Evolutionary conservation across 2,888 invertebrate species (phyloP).

Genomic region (Augochlorella aurata): DNA sequence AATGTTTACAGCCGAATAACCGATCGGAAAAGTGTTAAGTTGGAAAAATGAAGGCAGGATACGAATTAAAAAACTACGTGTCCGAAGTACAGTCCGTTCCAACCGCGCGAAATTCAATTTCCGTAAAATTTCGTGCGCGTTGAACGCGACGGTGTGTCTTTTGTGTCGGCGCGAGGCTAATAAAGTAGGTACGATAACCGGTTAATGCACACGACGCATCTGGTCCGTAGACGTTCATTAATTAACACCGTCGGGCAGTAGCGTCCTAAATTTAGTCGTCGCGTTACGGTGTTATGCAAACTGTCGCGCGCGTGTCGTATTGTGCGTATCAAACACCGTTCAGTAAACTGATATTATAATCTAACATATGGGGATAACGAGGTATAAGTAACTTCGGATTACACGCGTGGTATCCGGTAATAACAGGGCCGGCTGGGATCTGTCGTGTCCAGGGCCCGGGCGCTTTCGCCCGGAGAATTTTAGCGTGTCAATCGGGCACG

Average conservation of each 20-base stretch:
- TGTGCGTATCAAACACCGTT: constrained; percentile 38
- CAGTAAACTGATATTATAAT: constrained; percentile 54
- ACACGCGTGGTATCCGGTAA: constrained; percentile 44
- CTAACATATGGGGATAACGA: constrained; percentile 55
- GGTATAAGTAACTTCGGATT: constrained; percentile 56
- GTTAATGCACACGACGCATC: not conserved
- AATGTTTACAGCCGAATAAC: too few relatives aligned
- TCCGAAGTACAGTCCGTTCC: too few relatives aligned
- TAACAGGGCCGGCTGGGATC: constrained; percentile 39
- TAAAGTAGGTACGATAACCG: constrained; percentile 3
- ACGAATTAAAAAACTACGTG: too few relatives aligned
- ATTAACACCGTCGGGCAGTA: constrained; percentile 30
- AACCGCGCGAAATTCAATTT: too few relatives aligned
- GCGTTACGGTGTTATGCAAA: constrained; percentile 11
- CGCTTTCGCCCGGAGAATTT: constrained; percentile 27
- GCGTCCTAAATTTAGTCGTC: constrained; percentile 36
- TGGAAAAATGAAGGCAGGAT: too few relatives aligned
- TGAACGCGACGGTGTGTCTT: not conserved
- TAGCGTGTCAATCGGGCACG: constrained; percentile 52
- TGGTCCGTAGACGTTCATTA: constrained; percentile 21
- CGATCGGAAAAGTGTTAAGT: too few relatives aligned
- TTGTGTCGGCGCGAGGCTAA: not conserved
- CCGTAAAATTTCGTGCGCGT: too few relatives aligned
- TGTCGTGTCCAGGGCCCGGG: constrained; percentile 26
- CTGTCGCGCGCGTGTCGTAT: constrained; percentile 9